These are phyloP conservation scores for Oreochromis tanganicae DNA, from an alignment of 2,113 vertebrate genomes.

Conservation along the genomic window DNA sequence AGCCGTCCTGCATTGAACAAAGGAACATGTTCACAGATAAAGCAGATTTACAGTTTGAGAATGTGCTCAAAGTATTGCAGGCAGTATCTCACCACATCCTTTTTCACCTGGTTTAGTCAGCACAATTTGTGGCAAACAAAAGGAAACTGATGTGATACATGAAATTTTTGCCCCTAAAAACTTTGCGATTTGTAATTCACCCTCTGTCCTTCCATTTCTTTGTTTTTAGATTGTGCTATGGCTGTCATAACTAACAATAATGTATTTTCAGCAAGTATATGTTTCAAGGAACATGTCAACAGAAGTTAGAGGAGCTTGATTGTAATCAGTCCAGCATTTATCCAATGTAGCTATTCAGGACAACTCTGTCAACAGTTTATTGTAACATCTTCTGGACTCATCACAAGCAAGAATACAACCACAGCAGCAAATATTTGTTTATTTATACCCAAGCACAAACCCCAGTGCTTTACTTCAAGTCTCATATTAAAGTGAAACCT, in stretches of 20 bases:
- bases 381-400: neutral
- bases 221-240: neutral
- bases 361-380: neutral
- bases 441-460: neutral
- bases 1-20: neutral
- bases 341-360: neutral
- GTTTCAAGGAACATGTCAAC: neutral
- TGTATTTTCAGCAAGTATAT: neutral
- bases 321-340: neutral
- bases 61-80: neutral
- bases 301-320: neutral
- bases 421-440: neutral
- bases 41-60: slow-evolving; percentile 1
- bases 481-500: neutral
- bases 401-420: neutral
- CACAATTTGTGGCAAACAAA: neutral
- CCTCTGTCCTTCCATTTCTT: neutral
- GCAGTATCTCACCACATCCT: neutral
- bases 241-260: neutral
- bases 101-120: slow-evolving; percentile 10
- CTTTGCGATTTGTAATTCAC: slow-evolving; percentile 5
- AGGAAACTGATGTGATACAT: slow-evolving; percentile 6
- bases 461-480: neutral
- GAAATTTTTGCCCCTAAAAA: neutral
- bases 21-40: neutral